Conservation (phyloP, 2,113 vertebrate species). For the Ceyx cyanopectus region DNA sequence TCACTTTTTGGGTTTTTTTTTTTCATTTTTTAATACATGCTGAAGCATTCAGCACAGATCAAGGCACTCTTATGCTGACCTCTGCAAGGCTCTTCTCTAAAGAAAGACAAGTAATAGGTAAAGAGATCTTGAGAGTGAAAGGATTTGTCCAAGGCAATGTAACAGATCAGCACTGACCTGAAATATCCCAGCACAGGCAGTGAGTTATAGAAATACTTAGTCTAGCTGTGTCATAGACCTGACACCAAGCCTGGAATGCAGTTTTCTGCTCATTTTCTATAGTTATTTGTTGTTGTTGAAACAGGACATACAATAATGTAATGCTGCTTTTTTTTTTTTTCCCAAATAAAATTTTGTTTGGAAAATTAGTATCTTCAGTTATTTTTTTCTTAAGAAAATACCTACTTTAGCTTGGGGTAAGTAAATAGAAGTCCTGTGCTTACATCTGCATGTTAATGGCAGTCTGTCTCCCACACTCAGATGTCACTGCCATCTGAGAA, state of each 20-base stretch:
- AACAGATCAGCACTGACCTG: not conserved
- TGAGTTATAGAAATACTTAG: not conserved
- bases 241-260: not conserved
- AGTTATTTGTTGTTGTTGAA: not conserved
- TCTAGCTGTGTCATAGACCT: not conserved
- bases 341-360: not conserved
- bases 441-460: not conserved
- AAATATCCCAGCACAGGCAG: not conserved
- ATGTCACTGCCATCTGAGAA: not conserved
- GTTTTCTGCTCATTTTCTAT: not conserved
- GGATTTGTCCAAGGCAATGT: not conserved
- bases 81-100: not conserved
- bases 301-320: not conserved
- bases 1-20: not conserved
- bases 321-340: not conserved
- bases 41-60: not conserved
- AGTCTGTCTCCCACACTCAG: not conserved
- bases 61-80: not conserved
- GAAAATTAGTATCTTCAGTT: not conserved
- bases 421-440: not conserved
- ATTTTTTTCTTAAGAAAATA: not conserved
- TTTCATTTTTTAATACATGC: not conserved
- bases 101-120: not conserved
- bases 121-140: not conserved
- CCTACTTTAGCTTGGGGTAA: not conserved